A percentile compares a stretch with the other conserved stretches of the same genome.
phyloP scores from a whole-genome alignment of 2,113 vertebrate species.

The Sceloporus undulatus region DNA sequence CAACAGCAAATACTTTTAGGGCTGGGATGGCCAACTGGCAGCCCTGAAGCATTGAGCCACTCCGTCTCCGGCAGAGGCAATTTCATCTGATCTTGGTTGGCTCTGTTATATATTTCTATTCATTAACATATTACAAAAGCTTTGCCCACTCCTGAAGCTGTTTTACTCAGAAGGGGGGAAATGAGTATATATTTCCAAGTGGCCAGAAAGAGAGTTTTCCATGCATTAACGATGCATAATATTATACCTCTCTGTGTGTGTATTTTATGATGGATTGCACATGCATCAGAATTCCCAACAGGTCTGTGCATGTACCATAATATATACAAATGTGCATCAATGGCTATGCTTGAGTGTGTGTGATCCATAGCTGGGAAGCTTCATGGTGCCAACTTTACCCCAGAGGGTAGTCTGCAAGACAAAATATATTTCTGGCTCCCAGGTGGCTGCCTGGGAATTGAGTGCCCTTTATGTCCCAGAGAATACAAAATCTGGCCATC shows the following conservation, averaged over 20 bases:
- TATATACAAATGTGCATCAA: neutral
- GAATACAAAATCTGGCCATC: neutral
- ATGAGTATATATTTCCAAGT: too few relatives aligned
- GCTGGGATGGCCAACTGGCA: neutral
- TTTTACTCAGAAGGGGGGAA: neutral
- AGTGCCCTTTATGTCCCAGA: neutral
- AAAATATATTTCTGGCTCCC: neutral
- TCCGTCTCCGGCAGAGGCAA: too few relatives aligned
- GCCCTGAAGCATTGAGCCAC: too few relatives aligned
- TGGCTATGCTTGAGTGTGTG: too few relatives aligned
- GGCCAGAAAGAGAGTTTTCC: neutral
- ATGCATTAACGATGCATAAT: neutral
- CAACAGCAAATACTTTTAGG: neutral
- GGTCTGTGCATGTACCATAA: too few relatives aligned
- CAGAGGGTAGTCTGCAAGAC: neutral
- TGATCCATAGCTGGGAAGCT: neutral
- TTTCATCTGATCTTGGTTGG: neutral
- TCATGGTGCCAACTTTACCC: neutral
- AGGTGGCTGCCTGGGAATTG: neutral
- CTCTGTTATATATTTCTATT: neutral
- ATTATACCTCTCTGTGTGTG: too few relatives aligned
- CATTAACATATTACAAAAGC: neutral
- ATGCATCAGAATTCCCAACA: neutral
- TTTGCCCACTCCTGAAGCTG: neutral
- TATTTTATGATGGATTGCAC: too few relatives aligned